These are phyloP conservation scores for Oxyura jamaicensis DNA, from an alignment of 2,113 vertebrate species.

Conservation along the genomic window DNA sequence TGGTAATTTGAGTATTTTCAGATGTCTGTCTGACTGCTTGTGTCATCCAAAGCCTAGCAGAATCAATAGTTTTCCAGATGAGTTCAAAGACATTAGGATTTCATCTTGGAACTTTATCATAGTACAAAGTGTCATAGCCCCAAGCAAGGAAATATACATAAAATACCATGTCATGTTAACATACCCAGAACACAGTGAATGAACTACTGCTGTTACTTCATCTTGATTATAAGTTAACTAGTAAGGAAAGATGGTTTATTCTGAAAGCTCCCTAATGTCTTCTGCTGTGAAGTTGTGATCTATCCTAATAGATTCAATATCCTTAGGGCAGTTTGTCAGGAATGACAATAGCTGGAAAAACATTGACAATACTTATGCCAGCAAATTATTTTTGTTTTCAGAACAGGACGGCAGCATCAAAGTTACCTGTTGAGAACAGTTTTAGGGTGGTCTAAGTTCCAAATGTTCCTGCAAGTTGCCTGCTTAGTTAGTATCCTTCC, in stretches of 20 bases:
- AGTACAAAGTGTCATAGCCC: neutral
- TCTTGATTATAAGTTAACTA: accelerated
- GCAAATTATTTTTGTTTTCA: neutral
- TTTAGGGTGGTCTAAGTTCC: neutral
- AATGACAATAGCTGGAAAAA: neutral
- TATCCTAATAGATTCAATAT: neutral
- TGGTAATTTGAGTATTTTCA: neutral
- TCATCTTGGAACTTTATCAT: neutral
- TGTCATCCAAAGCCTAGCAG: neutral
- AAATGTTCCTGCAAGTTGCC: neutral
- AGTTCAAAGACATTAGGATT: neutral
- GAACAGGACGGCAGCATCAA: neutral
- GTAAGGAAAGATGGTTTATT: neutral
- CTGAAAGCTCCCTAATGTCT: neutral
- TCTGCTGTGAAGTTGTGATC: neutral
- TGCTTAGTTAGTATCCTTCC: neutral
- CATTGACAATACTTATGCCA: neutral
- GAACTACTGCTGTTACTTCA: neutral
- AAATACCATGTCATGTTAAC: neutral
- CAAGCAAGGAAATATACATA: neutral
- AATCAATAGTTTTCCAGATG: neutral
- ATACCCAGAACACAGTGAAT: neutral
- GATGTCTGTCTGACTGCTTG: neutral
- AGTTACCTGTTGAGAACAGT: neutral
- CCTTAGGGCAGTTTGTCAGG: neutral